Evolutionary conservation across 1,140 invertebrate genomes (phyloP).

Genomic region (Trissolcus basalis): DNA sequence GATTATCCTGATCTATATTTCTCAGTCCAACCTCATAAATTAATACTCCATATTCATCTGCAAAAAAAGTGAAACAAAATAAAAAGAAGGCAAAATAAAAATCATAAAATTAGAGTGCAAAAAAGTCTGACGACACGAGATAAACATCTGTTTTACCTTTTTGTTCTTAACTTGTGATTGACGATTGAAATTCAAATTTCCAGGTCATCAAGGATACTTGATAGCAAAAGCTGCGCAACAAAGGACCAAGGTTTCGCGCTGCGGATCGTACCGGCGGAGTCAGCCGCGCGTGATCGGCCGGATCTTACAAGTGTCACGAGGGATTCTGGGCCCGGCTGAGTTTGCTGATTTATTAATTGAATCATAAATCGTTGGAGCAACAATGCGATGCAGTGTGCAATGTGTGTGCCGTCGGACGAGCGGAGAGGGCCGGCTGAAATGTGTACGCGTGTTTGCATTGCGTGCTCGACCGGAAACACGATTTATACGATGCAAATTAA

Average conservation of each 20-base stretch:
- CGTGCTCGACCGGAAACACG: constrained; percentile 74
- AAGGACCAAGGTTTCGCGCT: too few relatives aligned
- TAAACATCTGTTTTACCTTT: too few relatives aligned
- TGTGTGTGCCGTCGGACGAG: constrained; percentile 46
- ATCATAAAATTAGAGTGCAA: too few relatives aligned
- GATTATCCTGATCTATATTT: constrained; percentile 26
- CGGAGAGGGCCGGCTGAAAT: constrained; percentile 62
- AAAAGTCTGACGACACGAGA: too few relatives aligned
- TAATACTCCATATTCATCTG: too few relatives aligned
- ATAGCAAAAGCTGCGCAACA: too few relatives aligned
- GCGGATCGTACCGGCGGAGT: too few relatives aligned
- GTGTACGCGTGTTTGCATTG: constrained; percentile 71
- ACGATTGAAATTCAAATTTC: too few relatives aligned
- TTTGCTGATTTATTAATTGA: constrained; percentile 72
- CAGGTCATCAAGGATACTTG: too few relatives aligned
- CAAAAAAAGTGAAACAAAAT: too few relatives aligned
- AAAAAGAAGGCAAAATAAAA: too few relatives aligned
- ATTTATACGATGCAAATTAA: constrained; percentile 76
- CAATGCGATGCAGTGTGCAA: constrained; percentile 65
- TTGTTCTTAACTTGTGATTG: too few relatives aligned
- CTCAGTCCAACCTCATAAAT: not conserved
- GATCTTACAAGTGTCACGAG: constrained; percentile 68
- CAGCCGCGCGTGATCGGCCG: constrained; percentile 58
- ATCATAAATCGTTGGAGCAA: constrained; percentile 71
- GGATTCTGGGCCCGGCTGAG: constrained; percentile 35